Evolutionary conservation across 2,113 vertebrate genomes (phyloP), one percentile per base, ranked within the genome.

Genomic region (Laterallus jamaicensis): DNA sequence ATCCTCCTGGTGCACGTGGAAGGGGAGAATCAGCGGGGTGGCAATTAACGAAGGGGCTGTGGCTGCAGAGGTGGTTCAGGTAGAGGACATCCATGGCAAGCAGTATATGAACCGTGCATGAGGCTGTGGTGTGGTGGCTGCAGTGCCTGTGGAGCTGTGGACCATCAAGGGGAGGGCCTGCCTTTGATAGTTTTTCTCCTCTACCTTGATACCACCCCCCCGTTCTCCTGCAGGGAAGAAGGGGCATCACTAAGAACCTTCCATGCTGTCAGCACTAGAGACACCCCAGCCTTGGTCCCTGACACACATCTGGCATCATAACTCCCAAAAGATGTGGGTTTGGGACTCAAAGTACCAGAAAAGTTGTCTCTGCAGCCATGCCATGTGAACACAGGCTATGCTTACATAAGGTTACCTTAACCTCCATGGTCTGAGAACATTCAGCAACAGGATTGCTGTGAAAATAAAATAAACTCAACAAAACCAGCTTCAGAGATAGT

Each of bases 311-410:
- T 84, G 7, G 0, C n/a, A 28, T n/a, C 59, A 28, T 10, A 71
- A 31, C 21, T 54, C 71, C 54, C 58, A 56, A 35, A 77, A 82
- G 5, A 4, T 52, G 8, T 54, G 70, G 20, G 5, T 37, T 82
- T 64, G 18, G 39, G 59, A 18, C 32, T 75, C 25, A 62, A 9
- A 59, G 6, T 12, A 47, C 19, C 55, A 52, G 32, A 22, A 69
- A 32, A 73, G 7, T 22, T 54, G 18, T 13, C 55, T 55, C 15
- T 35, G 50, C 47, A 68, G 70, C 63, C 40, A 12, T 64, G 47
- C 25, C 42, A 9, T 0, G 0, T 54, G 78, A 62, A 31, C 0
- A 0, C 19, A 31, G 13, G 12, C 49, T 64, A 28, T 2, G 0
- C 49, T 66, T 26, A 7, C 28, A 29, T 18, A 44, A 39, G 29